Conservation (phyloP, 1,140 invertebrate genomes). For the Samia ricini region DNA sequence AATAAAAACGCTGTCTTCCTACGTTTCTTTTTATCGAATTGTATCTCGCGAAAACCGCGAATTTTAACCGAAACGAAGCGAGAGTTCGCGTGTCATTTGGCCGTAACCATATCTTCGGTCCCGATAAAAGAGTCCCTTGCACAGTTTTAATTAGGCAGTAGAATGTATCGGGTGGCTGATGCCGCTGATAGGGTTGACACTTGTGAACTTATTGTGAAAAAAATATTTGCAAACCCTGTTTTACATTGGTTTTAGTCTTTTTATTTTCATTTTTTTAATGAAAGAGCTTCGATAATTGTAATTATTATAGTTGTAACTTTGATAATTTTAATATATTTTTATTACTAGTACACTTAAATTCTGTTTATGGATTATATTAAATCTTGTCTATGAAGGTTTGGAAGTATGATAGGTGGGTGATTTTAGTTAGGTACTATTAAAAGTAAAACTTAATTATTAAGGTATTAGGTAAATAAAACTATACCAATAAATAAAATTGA, state of each 20-base stretch:
- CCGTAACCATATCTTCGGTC: slow-evolving; percentile 59
- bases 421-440: too few relatives aligned
- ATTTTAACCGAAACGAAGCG: slow-evolving; percentile 23
- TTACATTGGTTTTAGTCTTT: not conserved
- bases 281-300: too few relatives aligned
- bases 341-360: not conserved
- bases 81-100: slow-evolving; percentile 63
- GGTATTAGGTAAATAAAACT: too few relatives aligned
- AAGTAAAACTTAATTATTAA: too few relatives aligned
- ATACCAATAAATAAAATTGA: too few relatives aligned
- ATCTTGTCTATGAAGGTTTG: not conserved
- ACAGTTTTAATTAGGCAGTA: slow-evolving; percentile 72
- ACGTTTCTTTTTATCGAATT: slow-evolving; percentile 14
- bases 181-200: not conserved
- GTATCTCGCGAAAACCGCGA: slow-evolving; percentile 29
- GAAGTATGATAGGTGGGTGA: too few relatives aligned
- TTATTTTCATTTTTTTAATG: too few relatives aligned
- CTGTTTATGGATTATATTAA: not conserved
- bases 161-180: slow-evolving; percentile 52
- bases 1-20: not conserved
- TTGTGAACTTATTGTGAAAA: not conserved
- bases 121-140: slow-evolving; percentile 64
- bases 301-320: too few relatives aligned
- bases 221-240: not conserved
- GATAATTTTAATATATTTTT: not conserved